A percentile compares a stretch with the other conserved stretches of the same genome.
phyloP scores from a whole-genome alignment of 2,797 vertebrate genomes.

The Hephaestus fuliginosus region DNA sequence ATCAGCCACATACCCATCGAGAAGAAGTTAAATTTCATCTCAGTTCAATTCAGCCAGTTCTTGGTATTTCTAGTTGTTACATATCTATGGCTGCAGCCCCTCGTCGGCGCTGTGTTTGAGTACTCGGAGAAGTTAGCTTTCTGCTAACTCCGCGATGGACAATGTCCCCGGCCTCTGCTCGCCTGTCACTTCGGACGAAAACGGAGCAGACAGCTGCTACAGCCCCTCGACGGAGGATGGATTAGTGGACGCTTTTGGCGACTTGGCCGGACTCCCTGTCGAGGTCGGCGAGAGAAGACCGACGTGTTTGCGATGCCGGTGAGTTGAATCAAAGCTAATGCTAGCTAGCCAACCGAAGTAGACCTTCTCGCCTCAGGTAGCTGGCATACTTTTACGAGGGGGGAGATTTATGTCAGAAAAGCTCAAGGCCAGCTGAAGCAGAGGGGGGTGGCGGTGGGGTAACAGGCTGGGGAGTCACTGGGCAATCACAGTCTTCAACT shows the following conservation, averaged over 20 bases:
- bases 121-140: conserved; percentile 41
- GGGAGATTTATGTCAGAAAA: conserved; percentile 51
- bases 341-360: conserved; percentile 51
- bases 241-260: conserved; percentile 81
- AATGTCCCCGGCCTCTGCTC: conserved; percentile 47
- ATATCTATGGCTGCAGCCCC: conserved; percentile 29
- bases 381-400: conserved; percentile 55
- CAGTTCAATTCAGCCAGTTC: neutral
- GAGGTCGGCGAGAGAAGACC: conserved; percentile 89
- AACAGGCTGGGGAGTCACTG: conserved; percentile 28
- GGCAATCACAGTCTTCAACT: conserved; percentile 60
- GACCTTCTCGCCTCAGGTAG: neutral
- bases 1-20: too few species aligned
- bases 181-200: conserved; percentile 41
- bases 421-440: conserved; percentile 42
- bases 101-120: conserved; percentile 27
- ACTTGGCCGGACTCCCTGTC: conserved; percentile 91
- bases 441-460: conserved; percentile 24
- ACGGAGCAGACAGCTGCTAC: conserved; percentile 6
- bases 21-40: too few species aligned
- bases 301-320: conserved; percentile 93
- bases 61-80: neutral
- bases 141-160: conserved; percentile 71
- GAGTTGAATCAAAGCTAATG: conserved; percentile 76
- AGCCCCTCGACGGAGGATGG: conserved; percentile 58